Conservation (phyloP, 2,888 invertebrate species). For the Exocentrus adspersus region DNA sequence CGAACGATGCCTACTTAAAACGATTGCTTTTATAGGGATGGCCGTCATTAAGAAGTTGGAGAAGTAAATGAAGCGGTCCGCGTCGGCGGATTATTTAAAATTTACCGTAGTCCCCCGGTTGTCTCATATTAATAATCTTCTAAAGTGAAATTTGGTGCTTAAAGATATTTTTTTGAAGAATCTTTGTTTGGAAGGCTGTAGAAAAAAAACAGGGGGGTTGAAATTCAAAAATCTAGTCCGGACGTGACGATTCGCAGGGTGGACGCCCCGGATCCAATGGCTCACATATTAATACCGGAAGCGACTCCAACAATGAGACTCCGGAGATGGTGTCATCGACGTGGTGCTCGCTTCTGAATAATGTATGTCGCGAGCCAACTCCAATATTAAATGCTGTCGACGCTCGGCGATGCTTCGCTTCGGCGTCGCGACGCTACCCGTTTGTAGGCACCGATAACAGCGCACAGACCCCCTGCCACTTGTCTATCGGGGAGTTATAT, state of each 20-base stretch:
- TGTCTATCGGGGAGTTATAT: neutral
- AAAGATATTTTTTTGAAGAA: too few species aligned
- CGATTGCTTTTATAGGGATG: too few species aligned
- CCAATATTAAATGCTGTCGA: constrained; percentile 51
- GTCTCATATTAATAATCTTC: neutral
- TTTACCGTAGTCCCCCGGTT: too few species aligned
- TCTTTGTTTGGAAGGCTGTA: too few species aligned
- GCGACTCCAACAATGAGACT: constrained; percentile 33
- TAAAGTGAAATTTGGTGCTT: neutral
- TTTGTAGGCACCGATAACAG: constrained; percentile 19
- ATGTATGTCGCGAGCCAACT: constrained; percentile 50
- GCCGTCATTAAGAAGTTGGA: too few species aligned
- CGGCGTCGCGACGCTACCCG: neutral
- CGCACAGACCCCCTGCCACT: neutral
- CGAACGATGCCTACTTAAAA: too few species aligned
- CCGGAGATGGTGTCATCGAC: neutral
- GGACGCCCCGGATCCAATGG: constrained; percentile 28
- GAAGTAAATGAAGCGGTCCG: too few species aligned
- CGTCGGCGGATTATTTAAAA: too few species aligned
- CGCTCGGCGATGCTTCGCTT: constrained; percentile 25
- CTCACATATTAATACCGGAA: constrained; percentile 37
- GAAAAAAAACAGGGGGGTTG: too few species aligned
- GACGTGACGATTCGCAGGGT: constrained; percentile 1
- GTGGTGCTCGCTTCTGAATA: constrained; percentile 44
- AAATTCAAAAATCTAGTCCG: constrained; percentile 4